Evolutionary conservation across 2,888 invertebrate genomes (phyloP), one percentile per base, ranked within the genome.

Genomic region (Agonopterix arenella): DNA sequence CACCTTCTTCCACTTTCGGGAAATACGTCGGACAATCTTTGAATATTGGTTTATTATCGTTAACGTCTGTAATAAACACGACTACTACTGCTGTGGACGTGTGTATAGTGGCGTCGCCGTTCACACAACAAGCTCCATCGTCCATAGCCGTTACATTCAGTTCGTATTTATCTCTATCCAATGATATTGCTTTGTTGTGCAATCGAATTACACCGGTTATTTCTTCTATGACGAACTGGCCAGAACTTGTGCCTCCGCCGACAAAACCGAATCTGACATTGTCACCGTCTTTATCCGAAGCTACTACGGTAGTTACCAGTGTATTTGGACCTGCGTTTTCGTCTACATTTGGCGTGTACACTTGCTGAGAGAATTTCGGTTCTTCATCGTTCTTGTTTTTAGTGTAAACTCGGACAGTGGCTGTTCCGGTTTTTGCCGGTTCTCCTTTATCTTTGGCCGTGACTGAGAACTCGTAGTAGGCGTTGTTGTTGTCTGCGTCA

Each of bases 361-460:
- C 97, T 89, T 97, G 97, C 70, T 98, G 98, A 0, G 97, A 97
- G 77, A 98, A 98, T 78, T 97, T 97, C 0, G 98, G 98, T 71
- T 97, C 96, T 81, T 98, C 98, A 73, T 98, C 98, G 81, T 98
- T 98, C 82, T 98, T 98, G 73, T 98, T 98, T 71, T 97, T 97
- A n/a, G 98, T 98, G 73, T 98, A 98, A 51, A 98, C 94, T 52
- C 98, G 92, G 11, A 98, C 98, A 0, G 97, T 98, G 0, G 98
- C 98, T 0, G 95, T 95, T 46, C 98, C 98, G 0, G 96, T 97
- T 76, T 96, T 96, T 0, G 97, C 92, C 0, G 98, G 97, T 76
- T 96, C 96, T 4, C 98, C 98, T 82, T 96, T 97, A 74, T 98
- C 98, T 76, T 95, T 96, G 8, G 98, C 98, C 2, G 97, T 97